Evolutionary conservation across 2,797 vertebrate genomes (phyloP), one percentile per base, ranked within the genome.

Genomic region (Trachops cirrhosus): DNA sequence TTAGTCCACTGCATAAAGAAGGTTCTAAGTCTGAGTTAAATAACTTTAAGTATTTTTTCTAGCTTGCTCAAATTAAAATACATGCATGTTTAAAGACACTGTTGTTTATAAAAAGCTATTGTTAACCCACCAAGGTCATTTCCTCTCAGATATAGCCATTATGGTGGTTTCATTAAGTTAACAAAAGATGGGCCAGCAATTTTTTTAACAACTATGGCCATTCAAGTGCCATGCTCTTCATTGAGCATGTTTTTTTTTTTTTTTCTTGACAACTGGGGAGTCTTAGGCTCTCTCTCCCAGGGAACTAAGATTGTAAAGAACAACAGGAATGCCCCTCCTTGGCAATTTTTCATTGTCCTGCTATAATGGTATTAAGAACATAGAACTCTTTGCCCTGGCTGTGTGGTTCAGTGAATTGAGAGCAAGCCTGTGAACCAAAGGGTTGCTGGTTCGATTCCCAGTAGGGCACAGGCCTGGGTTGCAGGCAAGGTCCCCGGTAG

Each of bases 11-110:
- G 94, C 91, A 84, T 97, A 89, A 97, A 97, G 94, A 95, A 96
- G 86, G 87, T 74, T 93, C 91, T 97, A 89, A 98, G 98, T 98
- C 91, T 97, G 89, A 98, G 98, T 98, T 98, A 97, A 98, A 97
- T 97, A 97, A 98, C 96, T 86, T 80, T 96, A 94, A 94, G 59
- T 80, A 67, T 97, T 97, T 32, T 96, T 86, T 91, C 77, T 90
- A 77, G 54, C 94, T 95, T 97, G 67, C 83, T 95, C 94, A 95
- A 97, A 97, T 96, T 90, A 86, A 97, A 97, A 97, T 94, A 86
- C 79, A 74, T 11, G 41, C 77, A 2, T 32, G 15, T 96, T 97
- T 96, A 90, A 88, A 96, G 96, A 93, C 77, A 79, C 68, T 93
- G n/a, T 73, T 92, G 75, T 97, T 78, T 97, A 14, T 93, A 68